Percentiles rank a stretch among this genome's conserved stretches.
These are phyloP conservation scores for Diadegma fenestrale DNA, from an alignment of 2,888 invertebrate genomes.

Conservation along the genomic window DNA sequence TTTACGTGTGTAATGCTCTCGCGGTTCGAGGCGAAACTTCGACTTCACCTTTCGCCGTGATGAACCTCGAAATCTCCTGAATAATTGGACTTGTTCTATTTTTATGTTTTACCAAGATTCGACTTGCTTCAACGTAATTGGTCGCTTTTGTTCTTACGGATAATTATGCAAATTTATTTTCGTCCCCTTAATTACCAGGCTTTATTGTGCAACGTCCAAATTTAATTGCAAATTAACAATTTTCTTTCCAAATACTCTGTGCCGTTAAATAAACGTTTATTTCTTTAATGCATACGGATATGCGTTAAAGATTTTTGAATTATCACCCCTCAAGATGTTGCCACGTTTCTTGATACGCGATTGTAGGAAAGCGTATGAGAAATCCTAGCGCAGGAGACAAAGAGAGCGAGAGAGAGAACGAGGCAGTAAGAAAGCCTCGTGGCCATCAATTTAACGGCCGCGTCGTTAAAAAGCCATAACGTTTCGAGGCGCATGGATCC, in stretches of 20 bases:
- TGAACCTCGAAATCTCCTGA: not conserved
- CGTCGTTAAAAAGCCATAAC: constrained; percentile 68
- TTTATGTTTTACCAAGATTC: not conserved
- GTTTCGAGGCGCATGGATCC: constrained; percentile 46
- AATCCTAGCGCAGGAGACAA: not conserved
- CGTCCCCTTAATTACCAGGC: not conserved
- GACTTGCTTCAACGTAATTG: not conserved
- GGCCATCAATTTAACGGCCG: constrained; percentile 64
- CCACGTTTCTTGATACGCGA: constrained; percentile 13
- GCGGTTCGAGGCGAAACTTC: not conserved
- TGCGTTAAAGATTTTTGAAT: constrained; percentile 19
- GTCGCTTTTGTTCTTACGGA: not conserved
- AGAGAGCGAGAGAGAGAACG: not conserved
- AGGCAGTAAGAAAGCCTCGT: constrained; percentile 1
- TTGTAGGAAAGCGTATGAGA: constrained; percentile 6
- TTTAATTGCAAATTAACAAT: not conserved
- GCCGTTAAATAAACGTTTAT: not conserved
- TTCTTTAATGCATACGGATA: not conserved
- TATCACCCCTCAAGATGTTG: constrained; percentile 1
- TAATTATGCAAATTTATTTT: not conserved
- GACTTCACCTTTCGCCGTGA: constrained; percentile 8
- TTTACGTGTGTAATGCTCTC: constrained; percentile 4
- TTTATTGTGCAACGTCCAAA: not conserved
- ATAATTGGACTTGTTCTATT: not conserved
- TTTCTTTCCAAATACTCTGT: not conserved